Evolutionary conservation across 1,140 invertebrate species (phyloP).

Genomic region (Notospermus geniculatus): DNA sequence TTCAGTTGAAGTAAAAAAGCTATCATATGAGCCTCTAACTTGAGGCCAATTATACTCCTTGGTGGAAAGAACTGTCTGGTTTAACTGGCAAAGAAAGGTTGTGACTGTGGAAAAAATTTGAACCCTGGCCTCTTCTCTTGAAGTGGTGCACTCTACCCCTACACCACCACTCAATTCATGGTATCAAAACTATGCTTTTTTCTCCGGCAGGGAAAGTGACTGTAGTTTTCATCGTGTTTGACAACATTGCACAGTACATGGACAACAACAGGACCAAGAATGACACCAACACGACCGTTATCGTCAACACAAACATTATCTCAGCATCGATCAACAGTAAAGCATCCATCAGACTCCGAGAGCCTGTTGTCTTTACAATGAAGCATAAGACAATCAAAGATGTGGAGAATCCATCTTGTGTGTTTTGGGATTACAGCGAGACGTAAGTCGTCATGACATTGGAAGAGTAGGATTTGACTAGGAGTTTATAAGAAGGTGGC

Average conservation of each 20-base stretch:
- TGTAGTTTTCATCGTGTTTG: slow-evolving; percentile 90
- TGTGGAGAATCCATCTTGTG: slow-evolving; percentile 68
- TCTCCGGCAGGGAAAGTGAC: slow-evolving; percentile 67
- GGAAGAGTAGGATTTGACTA: not conserved
- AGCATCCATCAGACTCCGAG: slow-evolving; percentile 73
- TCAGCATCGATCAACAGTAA: slow-evolving; percentile 69
- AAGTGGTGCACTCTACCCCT: too few species aligned
- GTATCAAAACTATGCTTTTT: not conserved
- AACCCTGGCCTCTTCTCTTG: too few species aligned
- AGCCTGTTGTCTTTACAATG: slow-evolving; percentile 71
- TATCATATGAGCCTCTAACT: too few species aligned
- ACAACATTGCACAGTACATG: slow-evolving; percentile 83
- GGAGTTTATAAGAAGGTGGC: too few species aligned
- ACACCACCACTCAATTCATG: not conserved
- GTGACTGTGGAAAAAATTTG: too few species aligned
- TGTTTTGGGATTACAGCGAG: slow-evolving; percentile 83
- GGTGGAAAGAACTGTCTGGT: too few species aligned
- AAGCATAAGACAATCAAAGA: slow-evolving; percentile 28
- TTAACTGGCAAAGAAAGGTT: too few species aligned
- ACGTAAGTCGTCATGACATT: slow-evolving; percentile 21
- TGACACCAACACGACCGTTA: slow-evolving; percentile 1
- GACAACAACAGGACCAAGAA: slow-evolving; percentile 11
- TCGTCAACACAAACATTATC: slow-evolving; percentile 86
- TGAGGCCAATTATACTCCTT: too few species aligned
- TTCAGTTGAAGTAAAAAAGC: too few species aligned